Base-by-base conservation (phyloP, 64 coral and sea anemone genomes). In the Astreopora myriophthalma region DNA sequence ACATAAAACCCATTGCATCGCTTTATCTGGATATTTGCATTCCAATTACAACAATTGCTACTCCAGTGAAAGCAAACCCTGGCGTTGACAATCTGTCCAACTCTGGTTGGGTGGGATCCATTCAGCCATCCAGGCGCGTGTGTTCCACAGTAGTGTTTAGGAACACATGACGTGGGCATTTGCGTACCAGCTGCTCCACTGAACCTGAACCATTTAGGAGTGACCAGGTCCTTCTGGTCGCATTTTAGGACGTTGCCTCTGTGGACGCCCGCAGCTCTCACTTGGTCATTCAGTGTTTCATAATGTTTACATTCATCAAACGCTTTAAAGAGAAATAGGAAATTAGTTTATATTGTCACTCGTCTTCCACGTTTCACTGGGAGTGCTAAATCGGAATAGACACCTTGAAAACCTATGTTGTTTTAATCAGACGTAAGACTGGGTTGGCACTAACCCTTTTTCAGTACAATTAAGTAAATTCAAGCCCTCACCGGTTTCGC, bases 11-110 rank as follows among this genome's bases (percentile, higher is more conserved):
- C 25, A 38, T 80, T 79, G 26, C 92, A 94, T 20, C 64, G 89
- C 20, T 51, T 84, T 20, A 90, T 74, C 19, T 80, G 93, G 22
- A 94, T 85, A 29, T 69, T 86, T n/a, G 42, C 74, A 34, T 30
- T 9, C 93, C 93, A 94, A 2, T 0, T n/a, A 60, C 93, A 94
- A 3, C 68, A 84, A 16, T 73, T 90, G 22, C 36, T 33, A 35
- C 58, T 34, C 93, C 93, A 94, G 16, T 89, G 34, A 65, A 89
- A 94, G 62, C 93, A 94, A 13, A 89, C 86, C 11, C 52, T 68
- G 7, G 78, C 67, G 32, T 71, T 85, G 23, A 89, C 79, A 28
- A 85, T 42, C 14, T 87, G 51, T 11, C 83, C 75, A 24, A 5
- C 35, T 63, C 37, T 72, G 24, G 35, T 86, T 55, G 84, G 84